A percentile compares a stretch with the other conserved stretches of the same genome.
Evolutionary conservation across 2,797 vertebrate genomes (phyloP).

Genomic region (Malacoraja senta): DNA sequence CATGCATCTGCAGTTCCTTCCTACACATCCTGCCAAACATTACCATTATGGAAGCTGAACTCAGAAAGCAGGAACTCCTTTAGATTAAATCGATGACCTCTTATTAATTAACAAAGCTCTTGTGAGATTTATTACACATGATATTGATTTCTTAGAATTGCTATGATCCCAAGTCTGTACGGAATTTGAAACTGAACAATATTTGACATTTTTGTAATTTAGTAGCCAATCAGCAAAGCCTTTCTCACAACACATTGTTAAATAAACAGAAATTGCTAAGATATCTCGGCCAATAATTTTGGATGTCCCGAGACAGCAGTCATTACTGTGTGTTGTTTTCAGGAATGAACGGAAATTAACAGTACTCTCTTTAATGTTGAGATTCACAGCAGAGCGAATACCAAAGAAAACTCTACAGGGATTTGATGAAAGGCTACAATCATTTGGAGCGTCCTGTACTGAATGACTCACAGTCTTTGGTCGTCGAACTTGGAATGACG

Average conservation of each 20-base stretch:
- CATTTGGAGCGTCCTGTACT: conserved; percentile 74
- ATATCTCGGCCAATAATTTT: neutral
- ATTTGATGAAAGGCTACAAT: conserved; percentile 73
- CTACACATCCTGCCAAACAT: neutral
- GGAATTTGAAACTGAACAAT: neutral
- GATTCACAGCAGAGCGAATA: conserved; percentile 70
- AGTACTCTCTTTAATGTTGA: conserved; percentile 44
- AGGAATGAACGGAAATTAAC: neutral
- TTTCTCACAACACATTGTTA: too few relatives aligned
- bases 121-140: neutral
- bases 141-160: too few relatives aligned
- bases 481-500: conserved; percentile 76
- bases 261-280: neutral
- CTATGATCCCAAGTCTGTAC: neutral
- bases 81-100: neutral
- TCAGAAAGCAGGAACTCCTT: neutral
- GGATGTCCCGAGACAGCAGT: neutral
- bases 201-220: neutral
- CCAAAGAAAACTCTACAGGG: conserved; percentile 73
- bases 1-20: too few relatives aligned
- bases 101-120: neutral
- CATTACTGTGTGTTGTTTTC: neutral
- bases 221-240: neutral
- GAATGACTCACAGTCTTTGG: conserved; percentile 74
- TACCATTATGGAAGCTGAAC: neutral